phyloP scores from a whole-genome alignment of 2,888 invertebrate species.

The Hypselothyrea guttata region DNA sequence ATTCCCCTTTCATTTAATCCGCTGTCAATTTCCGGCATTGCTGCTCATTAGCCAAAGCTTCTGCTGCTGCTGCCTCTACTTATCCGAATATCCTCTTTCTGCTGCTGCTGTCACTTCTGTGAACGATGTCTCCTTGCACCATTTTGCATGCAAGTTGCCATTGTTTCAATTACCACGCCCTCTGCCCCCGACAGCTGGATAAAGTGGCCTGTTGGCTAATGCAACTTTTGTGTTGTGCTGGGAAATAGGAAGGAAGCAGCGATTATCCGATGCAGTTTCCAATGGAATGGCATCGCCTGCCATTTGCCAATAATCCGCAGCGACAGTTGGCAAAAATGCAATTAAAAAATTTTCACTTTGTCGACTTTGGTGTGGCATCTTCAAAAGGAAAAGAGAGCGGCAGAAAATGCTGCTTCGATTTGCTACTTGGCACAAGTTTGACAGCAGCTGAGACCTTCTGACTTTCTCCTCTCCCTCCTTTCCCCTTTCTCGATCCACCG shows the following conservation, averaged over 20 bases:
- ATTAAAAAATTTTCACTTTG: constrained; percentile 76
- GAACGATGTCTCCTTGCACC: constrained; percentile 28
- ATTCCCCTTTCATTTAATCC: too few species aligned
- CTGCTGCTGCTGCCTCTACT: constrained; percentile 21
- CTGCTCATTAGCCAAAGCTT: constrained; percentile 63
- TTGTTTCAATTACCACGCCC: constrained; percentile 23
- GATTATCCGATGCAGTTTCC: constrained; percentile 66
- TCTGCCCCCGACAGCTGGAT: neutral
- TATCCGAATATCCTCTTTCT: constrained; percentile 43
- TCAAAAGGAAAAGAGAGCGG: too few species aligned
- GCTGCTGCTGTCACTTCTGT: constrained; percentile 1
- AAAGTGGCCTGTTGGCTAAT: constrained; percentile 41
- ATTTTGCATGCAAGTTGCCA: constrained; percentile 41
- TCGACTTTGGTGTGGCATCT: constrained; percentile 35
- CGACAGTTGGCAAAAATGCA: constrained; percentile 78
- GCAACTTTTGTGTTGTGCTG: constrained; percentile 64
- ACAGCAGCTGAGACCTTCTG: constrained; percentile 53
- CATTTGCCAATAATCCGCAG: constrained; percentile 70
- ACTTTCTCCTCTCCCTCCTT: constrained; percentile 5
- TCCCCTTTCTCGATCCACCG: constrained; percentile 6
- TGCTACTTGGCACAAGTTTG: constrained; percentile 69
- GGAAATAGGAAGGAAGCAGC: constrained; percentile 31
- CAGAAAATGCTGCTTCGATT: constrained; percentile 52
- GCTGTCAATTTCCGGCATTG: too few species aligned
- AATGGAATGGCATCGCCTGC: constrained; percentile 68